Evolutionary conservation across 2,888 invertebrate genomes (phyloP).

Genomic region (Uloborus plumipes): DNA sequence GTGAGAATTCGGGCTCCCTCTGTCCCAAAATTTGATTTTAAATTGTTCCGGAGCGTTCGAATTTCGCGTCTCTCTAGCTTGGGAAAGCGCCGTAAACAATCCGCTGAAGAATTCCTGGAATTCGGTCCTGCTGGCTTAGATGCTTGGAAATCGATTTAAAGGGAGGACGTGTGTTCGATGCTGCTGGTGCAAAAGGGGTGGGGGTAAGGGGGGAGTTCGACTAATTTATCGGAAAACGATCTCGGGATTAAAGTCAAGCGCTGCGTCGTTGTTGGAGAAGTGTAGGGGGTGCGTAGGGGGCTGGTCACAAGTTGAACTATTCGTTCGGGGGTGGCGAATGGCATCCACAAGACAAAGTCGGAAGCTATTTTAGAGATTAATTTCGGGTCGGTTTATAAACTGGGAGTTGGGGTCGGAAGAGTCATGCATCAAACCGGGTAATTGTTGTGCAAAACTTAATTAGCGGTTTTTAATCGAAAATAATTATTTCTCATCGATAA

Average conservation of each 20-base stretch:
- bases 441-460: too few species aligned
- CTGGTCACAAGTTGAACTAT: conserved; percentile 16
- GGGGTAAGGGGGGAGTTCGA: conserved; percentile 36
- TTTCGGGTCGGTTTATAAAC: too few species aligned
- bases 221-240: conserved; percentile 61
- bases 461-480: too few species aligned
- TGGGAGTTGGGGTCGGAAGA: too few species aligned
- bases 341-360: too few species aligned
- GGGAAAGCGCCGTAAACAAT: conserved; percentile 50
- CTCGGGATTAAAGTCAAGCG: conserved; percentile 58
- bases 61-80: conserved; percentile 10
- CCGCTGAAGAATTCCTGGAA: conserved; percentile 52
- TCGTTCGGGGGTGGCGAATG: too few species aligned
- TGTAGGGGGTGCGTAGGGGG: conserved; percentile 22
- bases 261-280: background rate
- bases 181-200: background rate
- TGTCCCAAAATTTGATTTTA: conserved; percentile 36
- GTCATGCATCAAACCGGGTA: too few species aligned
- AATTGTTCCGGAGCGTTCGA: conserved; percentile 38
- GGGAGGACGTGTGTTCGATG: conserved; percentile 34
- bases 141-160: conserved; percentile 28
- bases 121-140: conserved; percentile 29
- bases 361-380: too few species aligned
- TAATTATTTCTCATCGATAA: too few species aligned
- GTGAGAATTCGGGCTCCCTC: too few species aligned